Conservation (phyloP, 2,113 vertebrate species). For the Epinephelus cyanopodus region DNA sequence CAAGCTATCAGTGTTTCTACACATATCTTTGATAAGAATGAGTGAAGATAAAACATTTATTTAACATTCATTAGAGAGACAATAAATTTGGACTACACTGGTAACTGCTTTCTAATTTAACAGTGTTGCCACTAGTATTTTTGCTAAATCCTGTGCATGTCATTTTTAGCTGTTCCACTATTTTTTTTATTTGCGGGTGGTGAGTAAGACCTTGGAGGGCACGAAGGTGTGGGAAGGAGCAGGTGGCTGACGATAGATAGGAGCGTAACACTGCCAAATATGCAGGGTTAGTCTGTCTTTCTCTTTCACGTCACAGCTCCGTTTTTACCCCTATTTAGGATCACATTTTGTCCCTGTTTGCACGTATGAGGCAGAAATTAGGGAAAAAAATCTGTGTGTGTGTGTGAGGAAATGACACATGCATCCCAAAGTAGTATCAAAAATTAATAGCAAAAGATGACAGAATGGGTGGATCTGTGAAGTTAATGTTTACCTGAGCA, state of each 20-base stretch:
- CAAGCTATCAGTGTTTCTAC: background rate
- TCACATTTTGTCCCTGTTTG: background rate
- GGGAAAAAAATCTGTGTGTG: background rate
- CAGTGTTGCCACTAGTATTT: background rate
- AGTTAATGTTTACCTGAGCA: background rate
- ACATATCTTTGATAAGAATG: slow-evolving; percentile 7
- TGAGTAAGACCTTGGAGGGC: slow-evolving; percentile 42
- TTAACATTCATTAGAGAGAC: background rate
- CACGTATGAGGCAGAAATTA: background rate
- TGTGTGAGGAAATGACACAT: background rate
- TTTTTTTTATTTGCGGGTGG: slow-evolving; percentile 16
- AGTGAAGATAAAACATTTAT: background rate
- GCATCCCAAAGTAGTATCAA: background rate
- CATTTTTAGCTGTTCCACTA: background rate
- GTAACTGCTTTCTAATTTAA: background rate
- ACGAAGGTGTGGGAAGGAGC: slow-evolving; percentile 63
- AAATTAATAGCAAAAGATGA: background rate
- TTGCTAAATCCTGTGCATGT: background rate
- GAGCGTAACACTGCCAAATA: slow-evolving; percentile 16
- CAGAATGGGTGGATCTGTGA: background rate
- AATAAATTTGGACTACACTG: background rate
- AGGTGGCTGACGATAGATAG: slow-evolving; percentile 54
- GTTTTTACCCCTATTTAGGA: background rate
- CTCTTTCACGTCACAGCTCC: background rate
- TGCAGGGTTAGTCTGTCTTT: background rate